These are phyloP conservation scores for Drosophila anomalata DNA, from an alignment of 2,888 invertebrate genomes.

Conservation along the genomic window DNA sequence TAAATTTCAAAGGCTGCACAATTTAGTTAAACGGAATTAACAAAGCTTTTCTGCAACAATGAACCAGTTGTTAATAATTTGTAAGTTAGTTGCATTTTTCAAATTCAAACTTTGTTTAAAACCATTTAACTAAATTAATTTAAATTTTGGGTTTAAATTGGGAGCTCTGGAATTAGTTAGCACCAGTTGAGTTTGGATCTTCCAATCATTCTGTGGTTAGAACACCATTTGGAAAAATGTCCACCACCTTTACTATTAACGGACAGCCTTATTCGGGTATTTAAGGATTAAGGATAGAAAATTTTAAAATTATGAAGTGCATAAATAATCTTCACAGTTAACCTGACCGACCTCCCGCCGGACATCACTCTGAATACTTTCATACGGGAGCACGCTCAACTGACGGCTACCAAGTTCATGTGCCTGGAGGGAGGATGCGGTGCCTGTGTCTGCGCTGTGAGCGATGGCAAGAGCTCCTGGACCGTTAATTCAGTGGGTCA, in stretches of 20 bases:
- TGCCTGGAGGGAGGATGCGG: conserved; percentile 89
- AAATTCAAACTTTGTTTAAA: neutral
- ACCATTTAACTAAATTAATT: neutral
- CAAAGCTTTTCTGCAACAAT: conserved; percentile 1
- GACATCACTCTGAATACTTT: conserved; percentile 86
- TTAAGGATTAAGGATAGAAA: neutral
- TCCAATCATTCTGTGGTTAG: neutral
- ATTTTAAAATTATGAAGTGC: conserved; percentile 4
- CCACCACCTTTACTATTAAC: conserved; percentile 74
- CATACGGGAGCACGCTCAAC: conserved; percentile 85
- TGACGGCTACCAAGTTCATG: conserved; percentile 88
- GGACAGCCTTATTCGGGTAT: conserved; percentile 67
- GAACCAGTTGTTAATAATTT: neutral
- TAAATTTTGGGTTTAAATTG: conserved; percentile 6
- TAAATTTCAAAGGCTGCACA: conserved; percentile 7
- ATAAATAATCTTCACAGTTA: conserved; percentile 58
- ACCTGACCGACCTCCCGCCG: conserved; percentile 79
- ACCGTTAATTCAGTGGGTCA: conserved; percentile 86
- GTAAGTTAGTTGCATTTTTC: neutral
- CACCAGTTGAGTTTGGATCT: conserved; percentile 8
- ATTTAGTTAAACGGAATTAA: conserved; percentile 17
- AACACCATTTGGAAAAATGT: conserved; percentile 21
- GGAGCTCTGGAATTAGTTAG: neutral
- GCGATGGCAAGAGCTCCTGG: conserved; percentile 83
- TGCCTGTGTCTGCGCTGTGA: conserved; percentile 85